These are phyloP conservation scores for Hippocampus comes DNA, from an alignment of 2,113 vertebrate species.

Conservation along the genomic window DNA sequence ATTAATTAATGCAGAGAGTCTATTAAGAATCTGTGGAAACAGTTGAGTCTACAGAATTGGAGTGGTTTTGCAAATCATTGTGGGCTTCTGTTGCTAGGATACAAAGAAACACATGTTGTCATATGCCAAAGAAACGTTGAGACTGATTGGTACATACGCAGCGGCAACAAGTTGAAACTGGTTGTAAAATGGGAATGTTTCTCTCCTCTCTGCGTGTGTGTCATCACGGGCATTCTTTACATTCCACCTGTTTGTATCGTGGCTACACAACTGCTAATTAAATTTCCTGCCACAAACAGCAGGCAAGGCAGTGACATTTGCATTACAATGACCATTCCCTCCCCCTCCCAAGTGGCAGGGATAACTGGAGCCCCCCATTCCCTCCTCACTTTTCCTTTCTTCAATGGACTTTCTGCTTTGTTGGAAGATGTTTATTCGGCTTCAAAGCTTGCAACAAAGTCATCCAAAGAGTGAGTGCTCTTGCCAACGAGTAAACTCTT, in stretches of 20 bases:
- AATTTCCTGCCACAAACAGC: conserved; percentile 78
- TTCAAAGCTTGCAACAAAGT: conserved; percentile 29
- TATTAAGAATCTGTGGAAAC: conserved; percentile 24
- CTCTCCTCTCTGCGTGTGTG: conserved; percentile 36
- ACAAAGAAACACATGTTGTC: conserved; percentile 51
- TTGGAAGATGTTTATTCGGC: conserved; percentile 39
- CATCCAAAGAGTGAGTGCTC: conserved; percentile 2
- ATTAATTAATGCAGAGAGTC: conserved; percentile 26
- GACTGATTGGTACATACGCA: conserved; percentile 36
- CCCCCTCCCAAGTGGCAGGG: conserved; percentile 44
- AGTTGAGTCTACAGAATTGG: conserved; percentile 24
- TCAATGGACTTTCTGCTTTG: conserved; percentile 40
- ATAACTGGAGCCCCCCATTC: conserved; percentile 41
- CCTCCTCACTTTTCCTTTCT: conserved; percentile 36
- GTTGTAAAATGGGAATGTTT: conserved; percentile 54
- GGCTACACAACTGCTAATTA: conserved; percentile 80
- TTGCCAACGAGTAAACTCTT: neutral
- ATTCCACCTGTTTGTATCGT: conserved; percentile 83
- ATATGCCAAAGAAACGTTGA: conserved; percentile 28
- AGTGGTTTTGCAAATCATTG: conserved; percentile 45
- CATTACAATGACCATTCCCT: conserved; percentile 74
- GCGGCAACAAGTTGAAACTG: conserved; percentile 69
- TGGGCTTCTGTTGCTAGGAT: conserved; percentile 47
- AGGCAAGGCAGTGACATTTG: conserved; percentile 73
- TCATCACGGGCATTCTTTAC: conserved; percentile 75